Base-by-base conservation (phyloP, 2,797 vertebrate species). In the Sebastes trivittatus region DNA sequence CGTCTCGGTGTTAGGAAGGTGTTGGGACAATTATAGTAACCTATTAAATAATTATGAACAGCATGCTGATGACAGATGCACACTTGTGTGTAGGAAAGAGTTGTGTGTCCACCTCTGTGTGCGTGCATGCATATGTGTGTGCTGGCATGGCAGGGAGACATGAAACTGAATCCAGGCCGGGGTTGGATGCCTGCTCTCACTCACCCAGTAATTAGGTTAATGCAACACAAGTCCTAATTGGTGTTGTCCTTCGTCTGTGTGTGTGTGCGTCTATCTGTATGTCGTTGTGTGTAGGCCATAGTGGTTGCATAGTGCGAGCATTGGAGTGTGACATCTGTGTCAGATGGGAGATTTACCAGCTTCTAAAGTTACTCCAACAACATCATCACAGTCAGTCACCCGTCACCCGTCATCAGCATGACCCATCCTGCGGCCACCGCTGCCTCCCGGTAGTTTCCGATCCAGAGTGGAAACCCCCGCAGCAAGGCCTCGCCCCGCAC, bases 141-240 rank as follows among this genome's bases (percentile, higher is more conserved):
- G 61, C 14, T 75, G 79, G 30, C 80, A 78, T 56, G 66, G n/a
- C 55, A 60, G 42, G 36, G 62, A 80, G 75, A 78, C 78, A 80
- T 92, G 94, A 94, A 94, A 93, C 87, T n/a, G 18, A 82, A 95
- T 70, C 87, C 85, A 16, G 56, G 83, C 85, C 11, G 56, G 84
- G 65, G 89, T 89, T 76, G 75, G 77, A 27, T 85, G 71, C 72
- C 78, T 82, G 88, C 87, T 89, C 90, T 88, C 71, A 25, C 80
- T 84, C 86, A 80, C 79, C 69, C 72, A 68, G 75, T 96, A 96
- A 96, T 96, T 95, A 96, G 95, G 94, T 94, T 96, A 96, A 96
- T 96, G 95, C 93, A 93, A 27, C 81, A 80, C 76, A 87, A 80
- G 82, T 88, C 86, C 88, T 94, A 94, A 94, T 93, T 94, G 83